Conservation (phyloP, 2,888 invertebrate species). For the Falcaria lacertinaria region DNA sequence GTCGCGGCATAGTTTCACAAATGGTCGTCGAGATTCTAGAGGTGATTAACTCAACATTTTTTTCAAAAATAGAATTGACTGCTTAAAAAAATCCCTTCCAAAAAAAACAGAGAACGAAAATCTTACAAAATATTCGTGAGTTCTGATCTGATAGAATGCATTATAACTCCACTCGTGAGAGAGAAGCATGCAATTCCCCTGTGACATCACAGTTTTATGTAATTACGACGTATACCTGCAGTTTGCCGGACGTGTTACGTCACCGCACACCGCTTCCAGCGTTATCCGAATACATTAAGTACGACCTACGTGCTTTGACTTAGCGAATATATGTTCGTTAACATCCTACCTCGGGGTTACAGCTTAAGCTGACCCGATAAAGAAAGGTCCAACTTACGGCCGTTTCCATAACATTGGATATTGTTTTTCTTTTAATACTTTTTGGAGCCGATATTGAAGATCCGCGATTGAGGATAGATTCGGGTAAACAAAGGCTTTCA, state of each 20-base stretch:
- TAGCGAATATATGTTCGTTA: conserved; percentile 44
- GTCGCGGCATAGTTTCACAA: too few relatives aligned
- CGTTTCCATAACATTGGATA: conserved; percentile 1
- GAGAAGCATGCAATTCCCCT: conserved; percentile 38
- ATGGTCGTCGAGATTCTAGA: too few relatives aligned
- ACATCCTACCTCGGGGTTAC: conserved; percentile 36
- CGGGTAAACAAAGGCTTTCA: not conserved
- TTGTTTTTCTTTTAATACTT: not conserved
- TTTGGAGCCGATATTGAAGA: not conserved
- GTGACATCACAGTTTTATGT: conserved; percentile 66
- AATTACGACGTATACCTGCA: conserved; percentile 48
- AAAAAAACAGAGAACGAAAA: too few relatives aligned
- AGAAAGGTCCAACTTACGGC: not conserved
- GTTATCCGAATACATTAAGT: conserved; percentile 59
- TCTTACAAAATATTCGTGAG: too few relatives aligned
- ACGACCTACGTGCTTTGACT: conserved; percentile 54
- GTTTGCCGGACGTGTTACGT: conserved; percentile 31
- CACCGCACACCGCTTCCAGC: conserved; percentile 41
- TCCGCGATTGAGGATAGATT: not conserved
- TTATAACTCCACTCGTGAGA: conserved; percentile 43
- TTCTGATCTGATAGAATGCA: conserved; percentile 46
- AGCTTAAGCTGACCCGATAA: conserved; percentile 27
- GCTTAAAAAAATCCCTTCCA: too few relatives aligned
- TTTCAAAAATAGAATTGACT: too few relatives aligned
- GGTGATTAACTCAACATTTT: too few relatives aligned